Evolutionary conservation across 1,140 invertebrate genomes (phyloP).

Genomic region (Pygmarrhopalites habei): DNA sequence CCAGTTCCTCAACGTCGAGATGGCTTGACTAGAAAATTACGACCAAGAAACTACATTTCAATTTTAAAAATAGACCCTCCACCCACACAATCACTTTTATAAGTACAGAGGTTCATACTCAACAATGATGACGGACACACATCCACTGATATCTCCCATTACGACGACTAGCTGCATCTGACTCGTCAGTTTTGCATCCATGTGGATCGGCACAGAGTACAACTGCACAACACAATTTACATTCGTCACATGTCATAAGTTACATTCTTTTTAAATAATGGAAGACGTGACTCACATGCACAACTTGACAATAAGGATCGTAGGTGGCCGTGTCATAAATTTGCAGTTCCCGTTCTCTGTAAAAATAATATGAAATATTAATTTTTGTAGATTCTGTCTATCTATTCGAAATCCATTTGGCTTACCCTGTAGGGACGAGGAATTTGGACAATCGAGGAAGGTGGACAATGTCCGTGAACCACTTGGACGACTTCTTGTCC

Average conservation of each 20-base stretch:
- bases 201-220: constrained; percentile 17
- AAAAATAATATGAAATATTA: neutral
- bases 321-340: constrained; percentile 23
- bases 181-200: constrained; percentile 14
- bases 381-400: neutral
- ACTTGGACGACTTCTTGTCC: constrained; percentile 19
- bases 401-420: neutral
- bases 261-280: no score
- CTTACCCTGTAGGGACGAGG: constrained; percentile 18
- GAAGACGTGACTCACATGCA: no score
- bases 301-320: constrained; percentile 25
- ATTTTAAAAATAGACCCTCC: no score
- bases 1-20: constrained; percentile 15
- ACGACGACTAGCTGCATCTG: constrained; percentile 7
- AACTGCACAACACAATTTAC: no score
- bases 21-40: constrained; percentile 7
- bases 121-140: constrained; percentile 5
- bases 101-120: no score
- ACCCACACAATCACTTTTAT: no score
- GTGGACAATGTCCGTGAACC: constrained; percentile 21
- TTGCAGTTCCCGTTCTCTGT: constrained; percentile 23
- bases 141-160: constrained; percentile 22
- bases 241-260: no score
- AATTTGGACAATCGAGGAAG: constrained; percentile 6
- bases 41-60: constrained; percentile 1